phyloP scores from a whole-genome alignment of 2,113 vertebrate species.

The Buteo buteo region DNA sequence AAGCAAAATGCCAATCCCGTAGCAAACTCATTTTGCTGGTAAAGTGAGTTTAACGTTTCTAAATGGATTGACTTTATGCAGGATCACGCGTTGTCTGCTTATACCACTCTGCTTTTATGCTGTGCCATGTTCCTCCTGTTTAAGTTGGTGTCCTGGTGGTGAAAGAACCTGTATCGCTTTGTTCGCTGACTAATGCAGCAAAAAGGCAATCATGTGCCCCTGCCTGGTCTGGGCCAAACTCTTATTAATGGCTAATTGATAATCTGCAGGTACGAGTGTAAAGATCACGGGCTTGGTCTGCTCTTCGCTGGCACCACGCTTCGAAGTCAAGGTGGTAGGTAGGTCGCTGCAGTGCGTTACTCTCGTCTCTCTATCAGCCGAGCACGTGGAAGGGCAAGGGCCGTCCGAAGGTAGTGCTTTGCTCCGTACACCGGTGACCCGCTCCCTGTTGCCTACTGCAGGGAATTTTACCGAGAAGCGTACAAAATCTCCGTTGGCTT shows the following conservation, averaged over 20 bases:
- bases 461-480: too few species aligned
- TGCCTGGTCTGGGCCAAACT: neutral
- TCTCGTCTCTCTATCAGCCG: accelerated
- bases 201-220: neutral
- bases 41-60: neutral
- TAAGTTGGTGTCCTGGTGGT: neutral
- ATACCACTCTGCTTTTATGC: neutral
- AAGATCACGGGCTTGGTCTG: neutral
- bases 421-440: accelerated
- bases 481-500: neutral
- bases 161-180: accelerated
- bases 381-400: accelerated
- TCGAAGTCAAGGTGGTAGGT: neutral
- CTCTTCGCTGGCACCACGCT: accelerated
- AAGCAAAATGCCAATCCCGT: neutral
- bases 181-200: neutral
- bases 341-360: accelerated
- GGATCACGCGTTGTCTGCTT: neutral
- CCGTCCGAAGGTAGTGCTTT: neutral
- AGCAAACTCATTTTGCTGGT: neutral
- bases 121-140: neutral
- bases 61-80: constrained; percentile 13
- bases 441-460: neutral
- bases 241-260: neutral
- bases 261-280: neutral